These are phyloP conservation scores for Latrodectus geometricus DNA, from an alignment of 1,140 invertebrate species.

Conservation along the genomic window DNA sequence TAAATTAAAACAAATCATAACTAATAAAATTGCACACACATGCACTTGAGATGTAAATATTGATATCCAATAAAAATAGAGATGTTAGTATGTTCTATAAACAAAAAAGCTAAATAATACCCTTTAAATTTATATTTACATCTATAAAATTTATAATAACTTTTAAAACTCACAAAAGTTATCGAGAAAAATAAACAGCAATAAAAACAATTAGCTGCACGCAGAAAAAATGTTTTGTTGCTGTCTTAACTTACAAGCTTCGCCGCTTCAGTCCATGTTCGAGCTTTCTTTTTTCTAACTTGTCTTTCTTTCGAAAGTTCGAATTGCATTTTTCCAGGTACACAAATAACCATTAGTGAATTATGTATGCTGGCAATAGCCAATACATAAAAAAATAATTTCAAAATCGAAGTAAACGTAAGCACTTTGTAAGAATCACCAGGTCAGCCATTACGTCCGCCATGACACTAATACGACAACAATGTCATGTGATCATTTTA, in stretches of 20 bases:
- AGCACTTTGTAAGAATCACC: constrained; percentile 55
- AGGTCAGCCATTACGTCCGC: constrained; percentile 59
- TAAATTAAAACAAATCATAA: no score
- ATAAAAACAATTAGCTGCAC: neutral
- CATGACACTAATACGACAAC: constrained; percentile 63
- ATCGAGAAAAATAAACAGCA: neutral
- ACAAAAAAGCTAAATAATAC: no score
- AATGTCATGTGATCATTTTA: constrained; percentile 52
- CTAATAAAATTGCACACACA: no score
- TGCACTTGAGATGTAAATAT: no score
- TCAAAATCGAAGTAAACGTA: constrained; percentile 55
- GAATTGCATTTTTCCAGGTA: constrained; percentile 65
- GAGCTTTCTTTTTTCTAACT: constrained; percentile 66
- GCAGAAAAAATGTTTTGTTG: neutral
- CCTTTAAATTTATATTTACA: no score
- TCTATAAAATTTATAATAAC: no score
- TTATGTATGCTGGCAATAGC: constrained; percentile 43
- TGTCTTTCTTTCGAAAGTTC: constrained; percentile 66
- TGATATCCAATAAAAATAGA: no score
- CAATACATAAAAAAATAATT: constrained; percentile 42
- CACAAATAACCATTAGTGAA: constrained; percentile 63
- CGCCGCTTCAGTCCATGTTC: constrained; percentile 68
- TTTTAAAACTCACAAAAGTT: no score
- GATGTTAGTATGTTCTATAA: no score
- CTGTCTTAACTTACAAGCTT: constrained; percentile 67